Percentiles rank a stretch among this genome's conserved stretches.
Conservation (phyloP, 2,113 vertebrate genomes). For the Arizona elegans region DNA sequence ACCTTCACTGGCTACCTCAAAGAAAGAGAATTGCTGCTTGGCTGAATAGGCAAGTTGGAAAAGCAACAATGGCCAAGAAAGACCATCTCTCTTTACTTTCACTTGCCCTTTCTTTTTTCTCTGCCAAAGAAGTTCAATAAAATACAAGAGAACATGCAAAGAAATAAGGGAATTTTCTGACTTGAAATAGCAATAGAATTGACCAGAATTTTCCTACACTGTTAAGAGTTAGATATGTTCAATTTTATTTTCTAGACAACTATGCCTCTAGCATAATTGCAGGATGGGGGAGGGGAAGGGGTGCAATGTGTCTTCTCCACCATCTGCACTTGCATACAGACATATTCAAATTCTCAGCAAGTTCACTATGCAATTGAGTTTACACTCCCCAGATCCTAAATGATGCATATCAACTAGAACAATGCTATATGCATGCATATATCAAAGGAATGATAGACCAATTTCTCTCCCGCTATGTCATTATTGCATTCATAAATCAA, state of each 20-base stretch:
- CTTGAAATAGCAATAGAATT: background rate
- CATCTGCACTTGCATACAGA: background rate
- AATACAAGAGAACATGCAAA: background rate
- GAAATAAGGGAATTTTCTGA: background rate
- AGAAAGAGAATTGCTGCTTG: background rate
- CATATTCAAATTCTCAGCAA: background rate
- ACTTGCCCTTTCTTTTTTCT: background rate
- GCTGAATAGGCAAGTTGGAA: background rate
- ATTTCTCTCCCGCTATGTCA: background rate
- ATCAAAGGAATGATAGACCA: background rate
- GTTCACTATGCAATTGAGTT: background rate
- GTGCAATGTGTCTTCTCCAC: background rate
- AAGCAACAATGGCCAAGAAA: background rate
- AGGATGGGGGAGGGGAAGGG: background rate
- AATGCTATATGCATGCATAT: background rate
- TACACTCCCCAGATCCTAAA: background rate
- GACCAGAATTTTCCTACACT: background rate
- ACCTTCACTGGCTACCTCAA: background rate
- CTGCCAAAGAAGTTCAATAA: background rate
- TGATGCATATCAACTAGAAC: background rate
- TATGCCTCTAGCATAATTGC: background rate
- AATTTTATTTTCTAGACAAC: background rate
- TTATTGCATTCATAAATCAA: background rate
- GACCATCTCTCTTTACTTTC: background rate
- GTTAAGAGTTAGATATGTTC: background rate